Conservation (phyloP, 2,113 vertebrate genomes). For the Gadus macrocephalus region DNA sequence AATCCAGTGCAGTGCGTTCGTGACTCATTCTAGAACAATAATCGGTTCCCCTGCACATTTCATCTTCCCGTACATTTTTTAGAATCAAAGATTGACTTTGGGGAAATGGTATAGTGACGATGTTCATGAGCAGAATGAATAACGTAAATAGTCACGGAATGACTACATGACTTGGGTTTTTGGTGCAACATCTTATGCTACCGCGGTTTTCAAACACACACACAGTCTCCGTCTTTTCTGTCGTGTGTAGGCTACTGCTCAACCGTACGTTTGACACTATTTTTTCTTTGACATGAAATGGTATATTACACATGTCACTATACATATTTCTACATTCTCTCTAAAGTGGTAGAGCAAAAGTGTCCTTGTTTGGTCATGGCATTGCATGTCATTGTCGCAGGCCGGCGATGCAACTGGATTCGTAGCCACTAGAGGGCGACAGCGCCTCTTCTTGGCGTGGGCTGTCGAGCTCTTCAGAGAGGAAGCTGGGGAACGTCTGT, state of each 20-base stretch:
- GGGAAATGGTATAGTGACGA: background rate
- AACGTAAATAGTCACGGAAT: too few species aligned
- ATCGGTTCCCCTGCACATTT: background rate
- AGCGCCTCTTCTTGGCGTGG: slow-evolving; percentile 72
- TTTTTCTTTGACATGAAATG: slow-evolving; percentile 33
- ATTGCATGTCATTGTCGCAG: slow-evolving; percentile 81
- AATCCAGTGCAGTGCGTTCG: background rate
- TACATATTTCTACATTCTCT: slow-evolving; percentile 66
- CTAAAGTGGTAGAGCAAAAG: slow-evolving; percentile 51
- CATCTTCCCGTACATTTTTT: background rate
- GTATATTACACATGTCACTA: slow-evolving; percentile 65
- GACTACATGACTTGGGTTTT: slow-evolving; percentile 30
- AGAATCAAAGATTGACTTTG: background rate
- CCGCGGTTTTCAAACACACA: slow-evolving; percentile 42
- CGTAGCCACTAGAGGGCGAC: slow-evolving; percentile 83
- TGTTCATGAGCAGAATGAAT: background rate
- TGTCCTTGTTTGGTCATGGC: slow-evolving; percentile 59
- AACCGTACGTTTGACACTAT: background rate
- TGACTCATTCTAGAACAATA: background rate
- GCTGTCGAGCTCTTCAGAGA: slow-evolving; percentile 78
- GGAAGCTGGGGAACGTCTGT: slow-evolving; percentile 92
- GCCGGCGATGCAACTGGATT: slow-evolving; percentile 81
- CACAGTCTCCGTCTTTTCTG: too few species aligned
- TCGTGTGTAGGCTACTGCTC: too few species aligned
- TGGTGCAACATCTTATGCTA: slow-evolving; percentile 60